These are phyloP conservation scores for Drosophila eugracilis DNA, from an alignment of 1,140 invertebrate genomes.

Conservation along the genomic window DNA sequence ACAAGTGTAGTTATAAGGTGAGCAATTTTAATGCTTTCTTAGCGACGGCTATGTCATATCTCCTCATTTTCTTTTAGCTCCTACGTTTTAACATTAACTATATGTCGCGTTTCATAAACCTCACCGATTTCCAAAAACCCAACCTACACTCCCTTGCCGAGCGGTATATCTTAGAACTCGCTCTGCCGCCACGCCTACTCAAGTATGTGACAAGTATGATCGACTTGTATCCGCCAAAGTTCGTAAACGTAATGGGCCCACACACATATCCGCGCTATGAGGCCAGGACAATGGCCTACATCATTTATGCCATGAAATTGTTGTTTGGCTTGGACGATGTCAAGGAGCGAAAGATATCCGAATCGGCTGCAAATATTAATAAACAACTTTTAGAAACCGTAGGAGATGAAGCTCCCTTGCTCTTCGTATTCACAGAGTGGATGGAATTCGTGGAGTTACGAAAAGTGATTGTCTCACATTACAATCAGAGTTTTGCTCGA, in stretches of 20 bases:
- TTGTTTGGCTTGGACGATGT: conserved; percentile 88
- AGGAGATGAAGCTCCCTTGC: conserved; percentile 48
- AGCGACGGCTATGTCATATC: too few species aligned
- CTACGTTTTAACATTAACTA: conserved; percentile 34
- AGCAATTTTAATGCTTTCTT: neutral
- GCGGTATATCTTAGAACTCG: conserved; percentile 86
- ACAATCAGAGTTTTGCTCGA: conserved; percentile 86
- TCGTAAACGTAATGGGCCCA: conserved; percentile 58
- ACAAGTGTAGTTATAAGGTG: conserved; percentile 58
- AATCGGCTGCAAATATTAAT: conserved; percentile 85
- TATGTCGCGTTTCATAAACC: conserved; percentile 58
- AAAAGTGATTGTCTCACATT: conserved; percentile 85
- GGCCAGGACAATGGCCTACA: conserved; percentile 87
- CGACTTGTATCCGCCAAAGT: conserved; percentile 82
- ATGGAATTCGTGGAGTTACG: conserved; percentile 87
- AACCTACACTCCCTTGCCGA: conserved; percentile 85
- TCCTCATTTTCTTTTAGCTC: conserved; percentile 16
- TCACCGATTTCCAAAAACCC: conserved; percentile 82
- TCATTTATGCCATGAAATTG: conserved; percentile 88
- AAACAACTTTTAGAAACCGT: conserved; percentile 14
- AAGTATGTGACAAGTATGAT: conserved; percentile 76
- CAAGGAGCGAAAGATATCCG: conserved; percentile 87
- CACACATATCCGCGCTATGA: conserved; percentile 86
- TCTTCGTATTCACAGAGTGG: conserved; percentile 89
- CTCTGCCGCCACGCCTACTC: conserved; percentile 85